These are phyloP conservation scores for Cremastobaeus sp. DNA, from an alignment of 2,888 invertebrate species.

Conservation along the genomic window DNA sequence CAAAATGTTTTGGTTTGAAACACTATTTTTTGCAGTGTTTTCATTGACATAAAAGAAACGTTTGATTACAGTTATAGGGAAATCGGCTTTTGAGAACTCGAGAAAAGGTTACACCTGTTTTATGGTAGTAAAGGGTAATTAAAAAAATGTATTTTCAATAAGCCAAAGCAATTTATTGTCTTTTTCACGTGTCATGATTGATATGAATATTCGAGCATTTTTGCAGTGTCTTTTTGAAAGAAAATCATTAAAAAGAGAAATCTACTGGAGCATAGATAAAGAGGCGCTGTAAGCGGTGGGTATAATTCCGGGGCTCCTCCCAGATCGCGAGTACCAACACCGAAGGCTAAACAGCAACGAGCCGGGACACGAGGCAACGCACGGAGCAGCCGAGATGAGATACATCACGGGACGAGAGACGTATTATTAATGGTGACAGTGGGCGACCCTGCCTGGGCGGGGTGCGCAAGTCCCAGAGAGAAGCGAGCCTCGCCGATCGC, in stretches of 20 bases:
- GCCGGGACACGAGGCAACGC: constrained; percentile 57
- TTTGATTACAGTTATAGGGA: too few relatives aligned
- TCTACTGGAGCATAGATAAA: constrained; percentile 51
- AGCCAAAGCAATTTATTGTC: too few relatives aligned
- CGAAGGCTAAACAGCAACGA: constrained; percentile 67
- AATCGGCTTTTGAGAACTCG: too few relatives aligned
- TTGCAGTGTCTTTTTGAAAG: too few relatives aligned
- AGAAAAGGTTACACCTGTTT: too few relatives aligned
- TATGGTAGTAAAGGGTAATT: too few relatives aligned
- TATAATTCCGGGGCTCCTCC: constrained; percentile 62
- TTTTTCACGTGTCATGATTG: too few relatives aligned
- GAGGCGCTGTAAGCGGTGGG: constrained; percentile 43
- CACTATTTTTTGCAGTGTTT: too few relatives aligned
- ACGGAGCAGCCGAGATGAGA: constrained; percentile 71
- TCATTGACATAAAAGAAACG: too few relatives aligned
- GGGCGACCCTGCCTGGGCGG: constrained; percentile 78
- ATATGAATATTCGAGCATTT: background rate
- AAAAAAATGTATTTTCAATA: too few relatives aligned
- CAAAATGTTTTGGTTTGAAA: too few relatives aligned
- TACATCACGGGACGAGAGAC: constrained; percentile 78
- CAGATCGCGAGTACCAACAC: constrained; percentile 63
- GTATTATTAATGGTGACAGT: constrained; percentile 79
- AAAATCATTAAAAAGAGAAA: constrained; percentile 15
- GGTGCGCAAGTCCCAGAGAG: constrained; percentile 69
- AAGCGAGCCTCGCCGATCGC: constrained; percentile 65